These are phyloP conservation scores for Zaprionus ghesquierei DNA, from an alignment of 1,140 invertebrate genomes.

Conservation along the genomic window DNA sequence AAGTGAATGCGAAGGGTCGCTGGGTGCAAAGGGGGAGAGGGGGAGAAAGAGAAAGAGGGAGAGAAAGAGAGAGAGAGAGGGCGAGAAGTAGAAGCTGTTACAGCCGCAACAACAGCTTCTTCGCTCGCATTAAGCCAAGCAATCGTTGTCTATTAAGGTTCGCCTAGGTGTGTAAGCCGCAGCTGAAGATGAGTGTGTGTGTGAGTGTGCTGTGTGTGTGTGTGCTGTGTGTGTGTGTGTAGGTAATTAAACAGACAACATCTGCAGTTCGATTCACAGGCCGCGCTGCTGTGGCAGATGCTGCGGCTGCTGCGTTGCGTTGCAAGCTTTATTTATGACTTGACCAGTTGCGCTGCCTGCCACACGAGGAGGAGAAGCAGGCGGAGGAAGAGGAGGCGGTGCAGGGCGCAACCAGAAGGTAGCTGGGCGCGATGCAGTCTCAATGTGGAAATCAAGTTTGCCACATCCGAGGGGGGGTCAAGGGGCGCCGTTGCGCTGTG, in stretches of 20 bases:
- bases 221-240: slow-evolving; percentile 29
- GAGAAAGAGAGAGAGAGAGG: not conserved
- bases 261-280: slow-evolving; percentile 57
- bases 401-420: not conserved
- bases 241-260: slow-evolving; percentile 73
- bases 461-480: not conserved
- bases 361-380: not conserved
- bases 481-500: not conserved
- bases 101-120: slow-evolving; percentile 12
- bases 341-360: slow-evolving; percentile 49
- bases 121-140: slow-evolving; percentile 29
- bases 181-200: not conserved
- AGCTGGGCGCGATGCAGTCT: not conserved
- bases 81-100: not conserved
- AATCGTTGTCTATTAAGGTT: slow-evolving; percentile 33
- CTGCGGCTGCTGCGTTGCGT: slow-evolving; percentile 26
- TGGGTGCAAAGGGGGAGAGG: not conserved
- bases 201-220: slow-evolving; percentile 2
- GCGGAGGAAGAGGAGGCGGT: not conserved
- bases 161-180: not conserved
- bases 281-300: slow-evolving; percentile 20
- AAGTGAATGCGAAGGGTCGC: slow-evolving; percentile 24
- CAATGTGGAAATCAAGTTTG: slow-evolving; percentile 65
- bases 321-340: slow-evolving; percentile 69
- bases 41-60: not conserved